Evolutionary conservation across 2,888 invertebrate genomes (phyloP), one percentile per base, ranked within the genome.

Genomic region (Augiades crinisus): DNA sequence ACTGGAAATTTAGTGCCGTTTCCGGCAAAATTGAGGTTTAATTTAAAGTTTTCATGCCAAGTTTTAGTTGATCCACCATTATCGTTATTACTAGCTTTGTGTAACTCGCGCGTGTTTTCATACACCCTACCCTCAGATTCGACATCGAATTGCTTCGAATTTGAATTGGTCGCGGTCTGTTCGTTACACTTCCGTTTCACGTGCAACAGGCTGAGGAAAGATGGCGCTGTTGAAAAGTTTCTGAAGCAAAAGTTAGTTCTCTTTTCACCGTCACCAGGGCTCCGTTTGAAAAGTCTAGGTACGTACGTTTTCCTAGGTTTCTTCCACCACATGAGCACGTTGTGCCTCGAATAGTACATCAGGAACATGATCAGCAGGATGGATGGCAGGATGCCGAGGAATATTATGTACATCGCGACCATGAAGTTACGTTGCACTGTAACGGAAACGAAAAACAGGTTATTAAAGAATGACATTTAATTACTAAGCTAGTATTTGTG

Each of bases 331-430:
- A 68, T 63, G 31, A 88, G 70, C 57, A 88, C 72, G 94, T 95
- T 93, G 72, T 93, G 93, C 16, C 92, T 91, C 56, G 93, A 92
- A 84, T 95, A 95, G 91, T 96, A 97, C 47, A 93, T 76, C 27
- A 95, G 84, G 75, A 95, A 92, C 30, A 93, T 88, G 2, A 93
- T 70, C 14, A 95, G 78, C 1, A 94, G 92, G 33, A 94, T 79
- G 53, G 93, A 79, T 0, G 98, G 97, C 49, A 98, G 90, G 62
- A 98, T 93, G 16, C 96, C 94, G 64, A 98, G 91, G 92, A 98
- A 97, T 65, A 97, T 93, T 60, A 98, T 92, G 78, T 95, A 95
- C 90, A 98, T 91, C 22, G 95, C 95, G 55, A 95, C 94, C 72
- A 96, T 92, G 76, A 96, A 92, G 67, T 93, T 93, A 62, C 92